Evolutionary conservation across 1,140 invertebrate species (phyloP).

Genomic region (Hyposmocoma kahamanoa): DNA sequence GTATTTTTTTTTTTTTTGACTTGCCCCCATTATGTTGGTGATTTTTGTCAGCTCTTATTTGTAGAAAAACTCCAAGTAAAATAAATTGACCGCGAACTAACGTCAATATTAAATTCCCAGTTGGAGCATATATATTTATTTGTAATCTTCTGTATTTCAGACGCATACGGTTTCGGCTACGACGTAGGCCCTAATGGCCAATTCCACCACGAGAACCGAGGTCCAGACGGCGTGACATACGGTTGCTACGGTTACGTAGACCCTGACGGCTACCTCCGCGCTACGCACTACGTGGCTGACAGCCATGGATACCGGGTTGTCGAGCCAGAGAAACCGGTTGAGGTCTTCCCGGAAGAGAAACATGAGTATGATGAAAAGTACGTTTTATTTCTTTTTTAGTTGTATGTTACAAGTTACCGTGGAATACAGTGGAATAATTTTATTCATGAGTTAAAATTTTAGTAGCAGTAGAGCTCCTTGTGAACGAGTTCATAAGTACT

Average conservation of each 20-base stretch:
- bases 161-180: constrained; percentile 83
- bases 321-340: constrained; percentile 78
- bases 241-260: constrained; percentile 87
- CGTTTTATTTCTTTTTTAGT: constrained; percentile 10
- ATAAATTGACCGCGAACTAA: too few relatives aligned
- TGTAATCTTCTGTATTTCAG: too few relatives aligned
- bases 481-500: too few relatives aligned
- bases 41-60: too few relatives aligned
- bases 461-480: too few relatives aligned
- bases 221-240: constrained; percentile 83
- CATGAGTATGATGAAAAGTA: constrained; percentile 59
- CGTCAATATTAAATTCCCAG: too few relatives aligned
- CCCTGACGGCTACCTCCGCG: constrained; percentile 77
- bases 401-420: not conserved
- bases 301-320: constrained; percentile 84
- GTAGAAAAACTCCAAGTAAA: too few relatives aligned
- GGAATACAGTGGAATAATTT: too few relatives aligned
- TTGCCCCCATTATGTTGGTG: too few relatives aligned
- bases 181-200: constrained; percentile 82
- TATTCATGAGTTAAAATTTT: too few relatives aligned
- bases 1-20: too few relatives aligned
- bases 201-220: constrained; percentile 85
- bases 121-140: too few relatives aligned
- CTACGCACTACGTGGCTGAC: constrained; percentile 85
- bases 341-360: constrained; percentile 76